phyloP scores from a whole-genome alignment of 2,888 invertebrate genomes.

The Platynereis dumerilii region DNA sequence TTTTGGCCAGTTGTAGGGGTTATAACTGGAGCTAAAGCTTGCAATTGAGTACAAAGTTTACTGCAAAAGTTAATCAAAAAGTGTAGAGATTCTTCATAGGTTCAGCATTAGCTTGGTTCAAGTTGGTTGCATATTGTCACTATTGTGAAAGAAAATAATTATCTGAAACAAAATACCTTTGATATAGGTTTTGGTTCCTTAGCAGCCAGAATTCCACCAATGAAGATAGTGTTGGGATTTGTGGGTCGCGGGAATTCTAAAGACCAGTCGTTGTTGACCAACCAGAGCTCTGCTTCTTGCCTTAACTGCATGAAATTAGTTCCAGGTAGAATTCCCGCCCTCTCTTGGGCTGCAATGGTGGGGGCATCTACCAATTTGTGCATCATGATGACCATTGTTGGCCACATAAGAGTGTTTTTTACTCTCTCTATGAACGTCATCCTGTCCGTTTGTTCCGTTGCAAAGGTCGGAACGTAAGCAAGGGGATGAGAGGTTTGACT shows the following conservation, averaged over 20 bases:
- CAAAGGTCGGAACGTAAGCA: slow-evolving; percentile 17
- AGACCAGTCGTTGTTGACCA: slow-evolving; percentile 14
- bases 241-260: slow-evolving; percentile 16
- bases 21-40: too few species aligned
- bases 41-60: too few species aligned
- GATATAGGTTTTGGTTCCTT: background rate
- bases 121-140: too few species aligned
- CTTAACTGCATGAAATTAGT: background rate
- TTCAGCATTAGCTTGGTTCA: too few species aligned
- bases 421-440: slow-evolving; percentile 16
- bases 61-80: too few species aligned
- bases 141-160: background rate
- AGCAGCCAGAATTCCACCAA: slow-evolving; percentile 13
- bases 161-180: background rate
- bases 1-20: too few species aligned
- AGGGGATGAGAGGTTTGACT: slow-evolving; percentile 12
- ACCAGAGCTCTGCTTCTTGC: slow-evolving; percentile 14
- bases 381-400: background rate
- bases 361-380: background rate
- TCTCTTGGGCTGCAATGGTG: background rate
- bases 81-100: too few species aligned
- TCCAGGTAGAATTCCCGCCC: background rate
- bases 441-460: slow-evolving; percentile 10
- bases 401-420: background rate
- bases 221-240: slow-evolving; percentile 18